Base-by-base conservation (phyloP, 2,113 vertebrate genomes). In the Trematomus loennbergii region DNA sequence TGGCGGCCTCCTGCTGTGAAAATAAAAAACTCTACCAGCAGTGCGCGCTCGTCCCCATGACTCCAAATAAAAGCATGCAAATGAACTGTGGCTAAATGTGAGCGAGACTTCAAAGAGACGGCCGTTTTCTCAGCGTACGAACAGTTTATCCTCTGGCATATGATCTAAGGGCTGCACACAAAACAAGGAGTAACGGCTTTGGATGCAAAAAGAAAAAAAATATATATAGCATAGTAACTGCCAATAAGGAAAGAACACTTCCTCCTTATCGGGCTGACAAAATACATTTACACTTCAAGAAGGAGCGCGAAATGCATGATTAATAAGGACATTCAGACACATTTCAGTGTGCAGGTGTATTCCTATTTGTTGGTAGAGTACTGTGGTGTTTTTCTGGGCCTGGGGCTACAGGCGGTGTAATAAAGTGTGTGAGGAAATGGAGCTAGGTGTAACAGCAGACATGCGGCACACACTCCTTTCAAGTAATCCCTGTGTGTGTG, bases 41-140 rank as follows among this genome's bases (percentile, higher is more conserved):
- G 5, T 12, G 33, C 36, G 46, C 80, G 48, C 61, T 15, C 57
- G 16, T 59, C 64, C 61, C 79, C 17, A 25, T n/a, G 72, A 67
- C 43, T 63, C 68, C 78, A 65, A 59, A 64, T 74, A 50, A 54
- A 79, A 36, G 81, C 75, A 83, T 78, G 84, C 75, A 83, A 85
- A 87, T 81, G 73, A 82, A 86, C 62, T 73, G 79, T 68, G 72
- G 71, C 78, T 71, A 85, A 84, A 87, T 75, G 71, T 67, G 66
- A 68, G 22, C 0, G 79, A 77, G 64, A 84, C 89, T 87, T 92
- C 89, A 92, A 91, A 92, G 88, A 84, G 84, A 84, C 29, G 65
- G 63, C 43, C 49, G 80, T 68, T 86, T 87, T 66, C 72, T 87
- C 79, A 87, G 83, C 78, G 86, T 88, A 84, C 79, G 66, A 81